phyloP scores from a whole-genome alignment of 2,888 invertebrate species.

The Limenitis camilla region DNA sequence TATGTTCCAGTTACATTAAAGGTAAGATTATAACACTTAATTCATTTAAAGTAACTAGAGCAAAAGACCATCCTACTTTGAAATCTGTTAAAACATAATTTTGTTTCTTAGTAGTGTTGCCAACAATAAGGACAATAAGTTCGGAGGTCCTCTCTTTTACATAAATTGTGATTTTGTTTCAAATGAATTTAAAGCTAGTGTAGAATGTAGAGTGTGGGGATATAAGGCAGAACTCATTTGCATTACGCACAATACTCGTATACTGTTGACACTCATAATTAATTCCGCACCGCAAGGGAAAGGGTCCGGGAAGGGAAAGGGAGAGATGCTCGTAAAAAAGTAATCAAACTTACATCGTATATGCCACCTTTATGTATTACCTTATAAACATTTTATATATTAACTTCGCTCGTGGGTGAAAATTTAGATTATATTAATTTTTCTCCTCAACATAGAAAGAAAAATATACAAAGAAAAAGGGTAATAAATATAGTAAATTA shows the following conservation, averaged over 20 bases:
- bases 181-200: too few species aligned
- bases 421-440: constrained; percentile 1
- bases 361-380: constrained; percentile 18
- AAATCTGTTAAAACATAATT: too few species aligned
- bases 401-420: constrained; percentile 2
- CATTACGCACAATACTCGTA: not conserved
- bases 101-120: too few species aligned
- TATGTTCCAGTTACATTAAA: too few species aligned
- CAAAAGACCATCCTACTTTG: too few species aligned
- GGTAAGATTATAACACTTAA: too few species aligned
- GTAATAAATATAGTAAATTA: too few species aligned
- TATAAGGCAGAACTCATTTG: not conserved
- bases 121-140: too few species aligned
- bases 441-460: not conserved
- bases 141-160: too few species aligned
- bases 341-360: constrained; percentile 37
- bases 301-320: not conserved
- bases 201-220: not conserved
- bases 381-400: constrained; percentile 21
- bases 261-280: constrained; percentile 28
- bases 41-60: too few species aligned
- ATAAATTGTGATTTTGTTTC: too few species aligned
- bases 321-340: constrained; percentile 32
- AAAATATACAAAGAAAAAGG: too few species aligned
- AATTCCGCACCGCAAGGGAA: constrained; percentile 21